Evolutionary conservation across 37 sponge, comb jelly and placozoan species (phyloP), one percentile per base, ranked within the genome.

Genomic region (Theonella swinhoei): DNA sequence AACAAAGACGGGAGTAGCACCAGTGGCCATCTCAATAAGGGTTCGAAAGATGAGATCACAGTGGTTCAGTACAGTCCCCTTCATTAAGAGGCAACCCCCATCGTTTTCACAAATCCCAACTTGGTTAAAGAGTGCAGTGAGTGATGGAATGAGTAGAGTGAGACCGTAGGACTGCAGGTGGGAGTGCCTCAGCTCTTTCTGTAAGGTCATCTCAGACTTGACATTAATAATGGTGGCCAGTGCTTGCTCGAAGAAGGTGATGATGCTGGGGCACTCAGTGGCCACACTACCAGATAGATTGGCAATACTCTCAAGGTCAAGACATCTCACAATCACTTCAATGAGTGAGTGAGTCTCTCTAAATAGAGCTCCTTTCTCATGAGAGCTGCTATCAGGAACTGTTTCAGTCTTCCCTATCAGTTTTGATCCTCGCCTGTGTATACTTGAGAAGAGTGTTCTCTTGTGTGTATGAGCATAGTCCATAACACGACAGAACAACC

Each of bases 151-250:
- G 22, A 86, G 80, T 8, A 86, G 66, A 9, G 71, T 39, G 33
- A 86, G 67, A 29, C 73, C 64, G 73, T 86, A 86, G 68, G 74
- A 83, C 43, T 75, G 75, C 36, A 83, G 67, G 32, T 41, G 84
- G 5, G 76, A 29, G 76, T 83, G 68, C 22, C 31, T 20, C 3
- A n/a, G 17, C 17, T 65, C 35, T 64, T 43, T 33, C 9, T 66
- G 37, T 14, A 17, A 14, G 5, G 41, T 11, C 3, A n/a, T 42
- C 4, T 65, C 58, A 54, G 33, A 29, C 26, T 66, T 64, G 54
- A 17, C 38, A 64, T 67, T 75, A 38, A 33, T 65, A 75, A 63
- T 65, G 68, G 84, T 37, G 35, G 75, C 74, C 0, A 75, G 76
- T 14, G 84, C 84, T 33, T 75, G 76, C 24, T 41, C 34, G 68